These are phyloP conservation scores for Cydia amplana DNA, from an alignment of 1,140 invertebrate genomes.

Conservation along the genomic window DNA sequence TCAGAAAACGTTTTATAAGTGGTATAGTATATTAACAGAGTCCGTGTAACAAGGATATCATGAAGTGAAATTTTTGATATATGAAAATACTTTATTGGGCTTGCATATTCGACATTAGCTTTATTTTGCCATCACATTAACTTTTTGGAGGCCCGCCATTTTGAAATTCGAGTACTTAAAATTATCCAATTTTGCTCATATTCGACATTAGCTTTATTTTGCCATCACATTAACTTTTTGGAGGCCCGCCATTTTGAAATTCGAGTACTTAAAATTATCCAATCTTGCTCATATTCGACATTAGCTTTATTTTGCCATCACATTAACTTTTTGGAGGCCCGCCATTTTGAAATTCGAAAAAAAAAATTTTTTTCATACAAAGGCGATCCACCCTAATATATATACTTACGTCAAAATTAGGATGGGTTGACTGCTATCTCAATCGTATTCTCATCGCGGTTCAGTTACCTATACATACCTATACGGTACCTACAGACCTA, in stretches of 20 bases:
- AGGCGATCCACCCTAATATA: neutral
- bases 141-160: neutral
- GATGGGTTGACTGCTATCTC: too few relatives aligned
- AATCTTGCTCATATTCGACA: conserved; percentile 1
- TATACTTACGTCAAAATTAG: too few relatives aligned
- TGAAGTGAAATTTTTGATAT: conserved; percentile 1
- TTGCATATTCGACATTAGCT: neutral
- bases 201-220: conserved; percentile 1
- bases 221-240: neutral
- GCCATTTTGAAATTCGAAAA: conserved; percentile 1
- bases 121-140: neutral
- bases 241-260: neutral
- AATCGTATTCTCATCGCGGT: too few relatives aligned
- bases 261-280: neutral
- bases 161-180: neutral
- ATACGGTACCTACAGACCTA: too few relatives aligned
- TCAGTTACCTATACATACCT: too few relatives aligned
- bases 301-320: conserved; percentile 1
- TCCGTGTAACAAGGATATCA: neutral
- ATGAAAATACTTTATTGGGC: neutral
- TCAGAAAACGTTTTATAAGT: neutral
- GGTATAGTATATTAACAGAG: neutral
- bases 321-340: neutral
- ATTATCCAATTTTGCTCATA: neutral
- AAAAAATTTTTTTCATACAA: neutral